Evolutionary conservation across 2,888 invertebrate genomes (phyloP).

Genomic region (Pantelozetes paolii): DNA sequence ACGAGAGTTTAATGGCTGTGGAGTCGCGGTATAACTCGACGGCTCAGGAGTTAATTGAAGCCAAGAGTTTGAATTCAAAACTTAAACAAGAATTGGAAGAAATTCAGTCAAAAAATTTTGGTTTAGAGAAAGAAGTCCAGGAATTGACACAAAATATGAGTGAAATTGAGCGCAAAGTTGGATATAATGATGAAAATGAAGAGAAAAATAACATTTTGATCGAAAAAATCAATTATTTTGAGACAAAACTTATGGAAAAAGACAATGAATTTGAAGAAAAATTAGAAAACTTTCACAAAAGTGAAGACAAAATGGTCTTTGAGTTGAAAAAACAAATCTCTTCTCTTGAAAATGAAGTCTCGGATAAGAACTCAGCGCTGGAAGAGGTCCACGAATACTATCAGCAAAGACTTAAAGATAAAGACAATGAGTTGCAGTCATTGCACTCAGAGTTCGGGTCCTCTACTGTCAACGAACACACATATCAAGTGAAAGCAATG

Average conservation of each 20-base stretch:
- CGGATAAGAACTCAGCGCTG: conserved; percentile 46
- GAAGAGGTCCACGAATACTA: conserved; percentile 47
- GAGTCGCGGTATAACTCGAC: conserved; percentile 42
- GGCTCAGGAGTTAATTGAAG: conserved; percentile 41
- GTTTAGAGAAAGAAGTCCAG: neutral
- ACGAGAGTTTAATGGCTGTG: conserved; percentile 43
- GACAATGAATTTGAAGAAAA: conserved; percentile 42
- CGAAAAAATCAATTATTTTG: conserved; percentile 40
- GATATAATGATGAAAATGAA: conserved; percentile 36
- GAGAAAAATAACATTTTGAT: conserved; percentile 21
- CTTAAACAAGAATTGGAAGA: conserved; percentile 38
- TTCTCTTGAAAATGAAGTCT: conserved; percentile 44
- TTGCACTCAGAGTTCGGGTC: conserved; percentile 41
- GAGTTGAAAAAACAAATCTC: conserved; percentile 44
- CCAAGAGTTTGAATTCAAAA: conserved; percentile 41
- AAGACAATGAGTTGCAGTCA: conserved; percentile 41
- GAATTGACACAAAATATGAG: neutral
- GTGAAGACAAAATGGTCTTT: conserved; percentile 36
- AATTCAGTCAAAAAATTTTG: neutral
- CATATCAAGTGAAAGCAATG: conserved; percentile 44
- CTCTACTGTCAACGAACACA: conserved; percentile 40
- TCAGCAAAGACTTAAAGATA: conserved; percentile 43
- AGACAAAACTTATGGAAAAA: conserved; percentile 39
- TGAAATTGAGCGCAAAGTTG: conserved; percentile 24
- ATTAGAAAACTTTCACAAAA: conserved; percentile 33